phyloP scores from a whole-genome alignment of 2,888 invertebrate genomes.

The Harmothoe impar region DNA sequence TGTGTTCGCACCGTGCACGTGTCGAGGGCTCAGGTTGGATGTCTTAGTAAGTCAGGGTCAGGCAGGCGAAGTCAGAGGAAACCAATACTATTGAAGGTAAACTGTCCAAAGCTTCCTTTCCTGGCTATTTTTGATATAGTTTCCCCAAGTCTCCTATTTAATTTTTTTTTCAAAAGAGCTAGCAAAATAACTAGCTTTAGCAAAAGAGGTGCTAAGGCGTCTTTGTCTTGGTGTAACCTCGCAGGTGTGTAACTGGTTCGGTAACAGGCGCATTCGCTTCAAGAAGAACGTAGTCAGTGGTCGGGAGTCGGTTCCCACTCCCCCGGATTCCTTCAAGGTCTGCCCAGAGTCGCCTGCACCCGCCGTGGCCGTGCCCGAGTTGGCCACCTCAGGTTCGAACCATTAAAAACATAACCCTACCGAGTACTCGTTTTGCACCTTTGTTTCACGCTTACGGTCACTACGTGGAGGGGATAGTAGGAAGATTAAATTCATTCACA shows the following conservation, averaged over 20 bases:
- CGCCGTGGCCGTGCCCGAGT: neutral
- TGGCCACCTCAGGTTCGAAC: constrained; percentile 3
- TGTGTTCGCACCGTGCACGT: neutral
- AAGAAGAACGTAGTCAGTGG: constrained; percentile 99
- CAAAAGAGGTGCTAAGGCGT: constrained; percentile 16
- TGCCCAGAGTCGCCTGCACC: neutral
- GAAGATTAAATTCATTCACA: no score
- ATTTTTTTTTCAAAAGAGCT: neutral
- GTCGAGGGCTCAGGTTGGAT: neutral
- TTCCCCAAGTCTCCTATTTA: neutral
- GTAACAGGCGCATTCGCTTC: constrained; percentile 99
- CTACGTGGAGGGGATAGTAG: no score
- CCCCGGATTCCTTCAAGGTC: neutral
- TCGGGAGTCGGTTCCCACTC: constrained; percentile 93
- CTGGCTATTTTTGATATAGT: neutral
- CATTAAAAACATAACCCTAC: neutral
- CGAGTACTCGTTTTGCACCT: no score
- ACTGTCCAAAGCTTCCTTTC: neutral
- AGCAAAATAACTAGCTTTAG: no score
- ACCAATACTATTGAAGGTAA: neutral
- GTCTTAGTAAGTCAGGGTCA: neutral
- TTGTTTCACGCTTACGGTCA: no score
- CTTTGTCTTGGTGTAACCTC: constrained; percentile 59
- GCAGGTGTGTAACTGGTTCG: constrained; percentile 99
- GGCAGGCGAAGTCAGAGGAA: neutral